Conservation (phyloP, 2,113 vertebrate species). For the Platysternon megacephalum region DNA sequence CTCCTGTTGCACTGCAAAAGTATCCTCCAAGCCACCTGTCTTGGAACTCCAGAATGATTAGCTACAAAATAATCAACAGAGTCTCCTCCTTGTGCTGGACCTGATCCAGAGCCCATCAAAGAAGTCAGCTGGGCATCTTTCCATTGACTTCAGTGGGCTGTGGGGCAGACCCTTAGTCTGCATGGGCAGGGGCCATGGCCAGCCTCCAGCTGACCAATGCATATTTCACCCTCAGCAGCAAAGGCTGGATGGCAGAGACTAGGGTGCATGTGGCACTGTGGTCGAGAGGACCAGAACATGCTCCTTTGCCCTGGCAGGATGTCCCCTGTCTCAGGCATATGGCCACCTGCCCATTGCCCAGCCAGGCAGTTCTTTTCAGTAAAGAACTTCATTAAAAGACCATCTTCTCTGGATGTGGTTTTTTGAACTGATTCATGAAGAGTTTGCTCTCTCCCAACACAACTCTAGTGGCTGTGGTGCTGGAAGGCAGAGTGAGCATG, state of each 20-base stretch:
- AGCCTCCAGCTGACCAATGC: not conserved
- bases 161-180: not conserved
- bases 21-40: not conserved
- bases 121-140: not conserved
- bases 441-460: fast-evolving
- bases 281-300: fast-evolving
- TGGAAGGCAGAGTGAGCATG: not conserved
- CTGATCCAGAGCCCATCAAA: not conserved
- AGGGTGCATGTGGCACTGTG: not conserved
- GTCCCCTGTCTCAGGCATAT: not conserved
- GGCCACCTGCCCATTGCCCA: not conserved
- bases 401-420: not conserved
- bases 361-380: not conserved
- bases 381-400: not conserved
- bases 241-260: not conserved
- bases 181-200: fast-evolving
- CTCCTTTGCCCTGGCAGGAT: fast-evolving
- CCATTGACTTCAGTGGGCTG: not conserved
- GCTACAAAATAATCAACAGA: not conserved
- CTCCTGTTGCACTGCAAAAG: not conserved
- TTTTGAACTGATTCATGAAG: not conserved
- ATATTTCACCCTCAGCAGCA: fast-evolving
- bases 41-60: not conserved
- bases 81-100: not conserved
- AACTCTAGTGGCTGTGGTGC: fast-evolving